Evolutionary conservation across 2,888 invertebrate genomes (phyloP).

Genomic region (Drosophila koepferae): DNA sequence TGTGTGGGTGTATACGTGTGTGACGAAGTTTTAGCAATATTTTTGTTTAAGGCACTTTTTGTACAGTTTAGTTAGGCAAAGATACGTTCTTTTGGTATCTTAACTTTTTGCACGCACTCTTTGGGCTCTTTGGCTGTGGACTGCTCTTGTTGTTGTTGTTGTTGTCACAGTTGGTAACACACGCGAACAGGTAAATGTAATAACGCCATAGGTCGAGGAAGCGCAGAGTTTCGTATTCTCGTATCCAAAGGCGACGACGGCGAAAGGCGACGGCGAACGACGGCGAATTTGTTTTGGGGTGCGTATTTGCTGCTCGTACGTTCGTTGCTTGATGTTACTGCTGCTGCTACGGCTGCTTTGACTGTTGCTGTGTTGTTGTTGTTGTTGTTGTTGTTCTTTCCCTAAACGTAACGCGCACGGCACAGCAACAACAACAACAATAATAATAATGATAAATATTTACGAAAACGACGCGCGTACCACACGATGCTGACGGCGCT

Average conservation of each 20-base stretch:
- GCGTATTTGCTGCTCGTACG: slow-evolving; percentile 20
- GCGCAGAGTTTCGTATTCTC: slow-evolving; percentile 43
- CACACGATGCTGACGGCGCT: slow-evolving; percentile 78
- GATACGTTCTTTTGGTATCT: slow-evolving; percentile 32
- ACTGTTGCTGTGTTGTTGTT: slow-evolving; percentile 23
- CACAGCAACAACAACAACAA: slow-evolving; percentile 42
- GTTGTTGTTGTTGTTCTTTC: slow-evolving; percentile 38
- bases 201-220: slow-evolving; percentile 53
- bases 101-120: slow-evolving; percentile 42
- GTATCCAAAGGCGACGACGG: slow-evolving; percentile 67
- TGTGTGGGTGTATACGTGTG: not conserved
- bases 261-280: slow-evolving; percentile 22
- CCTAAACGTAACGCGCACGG: slow-evolving; percentile 44
- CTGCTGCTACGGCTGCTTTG: slow-evolving; percentile 11
- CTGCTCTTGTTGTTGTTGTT: slow-evolving; percentile 36
- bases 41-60: slow-evolving; percentile 65
- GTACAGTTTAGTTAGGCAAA: slow-evolving; percentile 50
- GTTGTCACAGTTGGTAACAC: slow-evolving; percentile 49
- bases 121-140: slow-evolving; percentile 16
- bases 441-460: slow-evolving; percentile 42
- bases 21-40: slow-evolving; percentile 7
- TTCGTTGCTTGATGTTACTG: slow-evolving; percentile 22
- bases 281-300: slow-evolving; percentile 34
- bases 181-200: slow-evolving; percentile 62
- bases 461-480: slow-evolving; percentile 59